Evolutionary conservation across 1,140 invertebrate genomes (phyloP), one percentile per base, ranked within the genome.

Genomic region (Camponotus vicinus): DNA sequence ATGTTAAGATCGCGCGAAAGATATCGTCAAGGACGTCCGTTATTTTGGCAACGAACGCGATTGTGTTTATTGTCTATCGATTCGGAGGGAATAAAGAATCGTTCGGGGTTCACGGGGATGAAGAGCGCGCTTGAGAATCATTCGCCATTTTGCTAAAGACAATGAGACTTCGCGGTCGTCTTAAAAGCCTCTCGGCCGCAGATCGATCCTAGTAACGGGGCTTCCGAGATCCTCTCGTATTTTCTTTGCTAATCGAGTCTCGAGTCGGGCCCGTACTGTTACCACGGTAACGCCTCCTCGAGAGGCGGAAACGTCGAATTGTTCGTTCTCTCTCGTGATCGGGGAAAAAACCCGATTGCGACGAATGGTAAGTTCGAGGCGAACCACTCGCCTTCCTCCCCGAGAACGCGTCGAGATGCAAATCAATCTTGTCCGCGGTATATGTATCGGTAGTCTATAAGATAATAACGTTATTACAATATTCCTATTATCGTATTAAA

Each of bases 221-320:
- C 73, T 89, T 69, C 87, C 75, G 87, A 92, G 92, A 92, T 93
- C 86, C 87, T 90, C 88, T 78, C 83, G 88, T 94, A 90, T 94
- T 94, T 94, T 94, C 92, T 83, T 93, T 94, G 91, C 93, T 94
- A 94, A 94, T 94, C 93, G 92, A 93, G 90, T 94, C 93, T 87
- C 87, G 77, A 83, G 87, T 86, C 86, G 75, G 73, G 86, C 84
- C 83, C 90, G 90, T 89, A 76, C 87, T 89, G 92, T 93, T 93
- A 91, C 92, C 92, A 92, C 75, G 92, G 92, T 92, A 91, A 93
- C 92, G 86, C 86, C 91, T 92, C 67, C 77, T 84, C 85, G 79
- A 84, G 78, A 89, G 52, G 69, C 79, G 55, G 70, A 75, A 89
- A 89, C 88, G 63, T 87, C 76, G 70, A 59, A 85, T 80, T 73